These are phyloP conservation scores for Euzophera pinguis DNA, from an alignment of 2,888 invertebrate genomes.

Conservation along the genomic window DNA sequence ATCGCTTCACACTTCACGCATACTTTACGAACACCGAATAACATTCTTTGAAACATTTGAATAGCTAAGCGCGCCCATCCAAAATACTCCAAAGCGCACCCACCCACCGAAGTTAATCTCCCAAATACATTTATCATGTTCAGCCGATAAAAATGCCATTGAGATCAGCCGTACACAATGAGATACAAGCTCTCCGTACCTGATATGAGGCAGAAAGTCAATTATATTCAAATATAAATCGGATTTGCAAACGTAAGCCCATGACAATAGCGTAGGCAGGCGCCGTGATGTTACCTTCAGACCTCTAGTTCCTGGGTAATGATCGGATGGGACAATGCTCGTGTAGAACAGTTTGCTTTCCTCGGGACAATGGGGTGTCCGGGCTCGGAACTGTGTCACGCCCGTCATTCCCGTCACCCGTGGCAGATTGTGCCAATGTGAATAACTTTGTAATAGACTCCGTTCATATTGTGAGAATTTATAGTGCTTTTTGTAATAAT, in stretches of 20 bases:
- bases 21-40: constrained; percentile 19
- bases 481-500: constrained; percentile 3
- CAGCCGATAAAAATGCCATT: constrained; percentile 75
- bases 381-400: constrained; percentile 35
- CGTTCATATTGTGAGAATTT: constrained; percentile 20
- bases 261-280: constrained; percentile 68
- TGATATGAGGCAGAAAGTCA: constrained; percentile 73
- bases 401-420: constrained; percentile 34
- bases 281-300: constrained; percentile 50
- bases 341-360: constrained; percentile 24
- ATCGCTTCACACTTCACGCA: constrained; percentile 9
- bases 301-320: constrained; percentile 38
- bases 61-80: constrained; percentile 38
- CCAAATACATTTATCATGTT: constrained; percentile 77
- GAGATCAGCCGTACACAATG: constrained; percentile 71
- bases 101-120: constrained; percentile 68
- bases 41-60: constrained; percentile 39
- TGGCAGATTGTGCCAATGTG: constrained; percentile 31
- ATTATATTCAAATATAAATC: constrained; percentile 80
- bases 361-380: constrained; percentile 33
- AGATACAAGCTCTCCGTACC: constrained; percentile 63
- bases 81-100: constrained; percentile 33
- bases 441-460: constrained; percentile 48
- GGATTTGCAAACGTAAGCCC: constrained; percentile 77
- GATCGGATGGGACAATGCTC: constrained; percentile 28